Conservation (phyloP, 2,888 invertebrate species). For the Rhaphigaster nebulosa region DNA sequence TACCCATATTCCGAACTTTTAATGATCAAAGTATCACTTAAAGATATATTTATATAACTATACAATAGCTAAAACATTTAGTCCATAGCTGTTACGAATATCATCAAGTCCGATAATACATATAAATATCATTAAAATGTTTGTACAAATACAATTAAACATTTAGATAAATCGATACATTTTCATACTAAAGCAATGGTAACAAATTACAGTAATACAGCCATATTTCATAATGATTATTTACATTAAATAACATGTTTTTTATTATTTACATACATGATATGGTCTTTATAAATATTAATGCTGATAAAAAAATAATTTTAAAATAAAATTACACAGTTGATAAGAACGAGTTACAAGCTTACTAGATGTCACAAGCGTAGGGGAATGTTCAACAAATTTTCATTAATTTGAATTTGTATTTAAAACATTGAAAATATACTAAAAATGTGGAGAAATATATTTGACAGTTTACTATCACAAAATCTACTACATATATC, state of each 20-base stretch:
- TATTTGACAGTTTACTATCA: slow-evolving; percentile 47
- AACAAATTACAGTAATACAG: slow-evolving; percentile 29
- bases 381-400: background rate
- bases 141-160: slow-evolving; percentile 19
- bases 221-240: slow-evolving; percentile 26
- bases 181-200: slow-evolving; percentile 32
- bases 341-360: background rate
- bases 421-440: slow-evolving; percentile 23
- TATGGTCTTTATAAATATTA: slow-evolving; percentile 32
- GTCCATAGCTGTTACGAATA: slow-evolving; percentile 16
- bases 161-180: slow-evolving; percentile 15
- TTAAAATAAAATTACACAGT: background rate
- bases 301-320: slow-evolving; percentile 29
- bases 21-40: slow-evolving; percentile 50
- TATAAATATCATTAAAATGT: slow-evolving; percentile 8
- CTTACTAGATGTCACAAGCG: slow-evolving; percentile 29
- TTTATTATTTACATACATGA: slow-evolving; percentile 23
- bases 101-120: background rate
- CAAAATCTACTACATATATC: background rate
- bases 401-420: background rate
- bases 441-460: slow-evolving; percentile 1
- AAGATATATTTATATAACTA: slow-evolving; percentile 19
- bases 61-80: slow-evolving; percentile 45
- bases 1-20: slow-evolving; percentile 58
- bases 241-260: slow-evolving; percentile 37